Base-by-base conservation (phyloP, 2,888 invertebrate genomes). In the Dasysyrphus albostriatus region DNA sequence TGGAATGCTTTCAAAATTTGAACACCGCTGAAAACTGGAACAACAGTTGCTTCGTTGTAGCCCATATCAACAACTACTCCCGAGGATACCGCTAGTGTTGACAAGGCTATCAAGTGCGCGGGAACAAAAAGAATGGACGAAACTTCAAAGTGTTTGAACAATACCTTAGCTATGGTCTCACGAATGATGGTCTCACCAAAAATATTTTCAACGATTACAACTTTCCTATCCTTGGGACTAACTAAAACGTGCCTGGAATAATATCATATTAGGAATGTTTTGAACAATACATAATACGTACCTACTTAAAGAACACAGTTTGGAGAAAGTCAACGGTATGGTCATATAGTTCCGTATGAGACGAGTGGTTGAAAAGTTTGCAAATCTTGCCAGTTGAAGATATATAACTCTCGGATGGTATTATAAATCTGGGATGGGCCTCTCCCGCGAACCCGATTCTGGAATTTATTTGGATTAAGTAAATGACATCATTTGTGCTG, bases 361-460 rank as follows among this genome's bases (percentile, higher is more conserved):
- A 93, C 67, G 91, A 92, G 90, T 95, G 96, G 88, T 96, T 95
- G 89, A 95, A 94, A 6, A 98, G 94, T 77, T 94, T 94, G 88
- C 95, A 94, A 12, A 94, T 91, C 83, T 93, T 91, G 9, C 95
- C 95, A 63, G 95, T 94, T 70, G 94, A 94, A 2, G 95, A 93
- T 90, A 96, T 95, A 92, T 94, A 95, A 58, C 97, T 95, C 92
- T 96, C 95, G 0, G 97, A 96, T 67, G 95, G 95, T 88, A 98
- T 95, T 88, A 99, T 98, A 91, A 96, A 97, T 88, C 98, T 94
- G 34, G 98, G 98, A 47, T 96, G 95, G 65, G 95, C 94, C 93
- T 99, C 98, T 10, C 97, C 97, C 37, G 97, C 96, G 93, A 98
- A 98, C 34, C 98, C 98, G 92, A 98, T 96, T 93, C 98, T 98